A percentile compares a stretch with the other conserved stretches of the same genome.
phyloP scores from a whole-genome alignment of 2,888 invertebrate species.

The Drosophila prolongata region DNA sequence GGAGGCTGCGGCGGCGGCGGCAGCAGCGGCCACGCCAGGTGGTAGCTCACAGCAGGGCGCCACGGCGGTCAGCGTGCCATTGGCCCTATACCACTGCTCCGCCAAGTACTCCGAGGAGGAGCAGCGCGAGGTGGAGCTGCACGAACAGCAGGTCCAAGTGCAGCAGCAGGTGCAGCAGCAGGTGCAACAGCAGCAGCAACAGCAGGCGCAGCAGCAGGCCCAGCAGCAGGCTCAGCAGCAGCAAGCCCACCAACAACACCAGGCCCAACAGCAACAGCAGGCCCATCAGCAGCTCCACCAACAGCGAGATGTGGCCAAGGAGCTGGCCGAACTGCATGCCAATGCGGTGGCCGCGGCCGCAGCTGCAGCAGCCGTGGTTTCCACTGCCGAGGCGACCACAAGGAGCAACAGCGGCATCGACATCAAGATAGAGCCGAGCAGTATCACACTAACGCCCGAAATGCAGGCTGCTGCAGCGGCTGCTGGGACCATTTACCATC shows the following conservation, averaged over 20 bases:
- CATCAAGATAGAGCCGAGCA: constrained; percentile 77
- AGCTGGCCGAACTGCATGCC: constrained; percentile 76
- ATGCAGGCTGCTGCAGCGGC: constrained; percentile 60
- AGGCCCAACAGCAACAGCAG: constrained; percentile 60
- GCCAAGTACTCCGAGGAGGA: constrained; percentile 76
- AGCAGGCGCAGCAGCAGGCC: constrained; percentile 63
- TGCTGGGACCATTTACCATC: constrained; percentile 71
- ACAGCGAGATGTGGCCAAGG: constrained; percentile 75
- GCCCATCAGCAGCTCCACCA: constrained; percentile 59
- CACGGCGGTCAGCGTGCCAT: constrained; percentile 59
- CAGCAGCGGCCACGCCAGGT: constrained; percentile 46
- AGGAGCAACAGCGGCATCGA: constrained; percentile 66
- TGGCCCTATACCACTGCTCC: constrained; percentile 69
- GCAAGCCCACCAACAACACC: constrained; percentile 7
- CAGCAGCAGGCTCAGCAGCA: constrained; percentile 49
- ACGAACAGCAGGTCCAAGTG: constrained; percentile 47
- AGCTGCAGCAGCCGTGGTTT: constrained; percentile 35
- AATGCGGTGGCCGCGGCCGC: constrained; percentile 60
- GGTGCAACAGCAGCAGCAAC: constrained; percentile 48
- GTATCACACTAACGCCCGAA: constrained; percentile 50
- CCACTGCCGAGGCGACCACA: constrained; percentile 40
- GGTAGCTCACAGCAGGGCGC: constrained; percentile 36
- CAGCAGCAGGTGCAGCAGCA: constrained; percentile 53
- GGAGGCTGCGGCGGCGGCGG: constrained; percentile 63
- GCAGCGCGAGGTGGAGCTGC: constrained; percentile 67